Base-by-base conservation (phyloP, 2,113 vertebrate genomes). In the Hypomesus transpacificus region DNA sequence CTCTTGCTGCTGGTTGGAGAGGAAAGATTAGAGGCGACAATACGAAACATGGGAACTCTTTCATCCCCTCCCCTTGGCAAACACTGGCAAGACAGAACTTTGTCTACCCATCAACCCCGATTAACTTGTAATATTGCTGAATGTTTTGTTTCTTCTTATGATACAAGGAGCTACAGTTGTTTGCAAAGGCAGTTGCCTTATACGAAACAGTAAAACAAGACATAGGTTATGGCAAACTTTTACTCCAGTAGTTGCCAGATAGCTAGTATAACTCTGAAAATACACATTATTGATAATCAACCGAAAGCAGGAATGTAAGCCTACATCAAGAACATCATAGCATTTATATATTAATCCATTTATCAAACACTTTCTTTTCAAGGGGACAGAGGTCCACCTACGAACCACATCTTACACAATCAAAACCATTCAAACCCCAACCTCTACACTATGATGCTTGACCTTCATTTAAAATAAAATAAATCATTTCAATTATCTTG, bases 1-100 rank as follows among this genome's bases (percentile, higher is more conserved):
- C 71, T 71, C 73, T 68, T 53, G 51, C 68, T 61, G 53, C 85
- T 82, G 88, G 91, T 92, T 91, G 91, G 91, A 31, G 68, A 65
- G 11, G 4, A 8, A 28, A 51, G 58, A 68, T 67, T 64, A 73
- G 75, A n/a, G 68, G 63, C 68, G 80, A 74, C 73, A 58, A 65
- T 20, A 68, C 31, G 53, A 70, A 6, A 56, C 67, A 66, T 72
- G 75, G 82, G 75, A 75, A 61, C 66, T 50, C 59, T 69, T 80
- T 79, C 75, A 71, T 7, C 18, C 66, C 62, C 61, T 46, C 75
- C 34, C 50, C 9, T 7, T 1, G 50, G 50, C 28, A 26, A 8
- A 67, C 50, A 73, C 39, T 11, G 39, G 39, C 7, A 46, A 46
- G 8, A 46, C 1, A 46, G 7, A 5, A 46, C 39, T 46, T 13